Percentiles rank a stretch among this genome's conserved stretches.
Conservation (phyloP, 2,113 vertebrate species). For the Cephalopterus ornatus region DNA sequence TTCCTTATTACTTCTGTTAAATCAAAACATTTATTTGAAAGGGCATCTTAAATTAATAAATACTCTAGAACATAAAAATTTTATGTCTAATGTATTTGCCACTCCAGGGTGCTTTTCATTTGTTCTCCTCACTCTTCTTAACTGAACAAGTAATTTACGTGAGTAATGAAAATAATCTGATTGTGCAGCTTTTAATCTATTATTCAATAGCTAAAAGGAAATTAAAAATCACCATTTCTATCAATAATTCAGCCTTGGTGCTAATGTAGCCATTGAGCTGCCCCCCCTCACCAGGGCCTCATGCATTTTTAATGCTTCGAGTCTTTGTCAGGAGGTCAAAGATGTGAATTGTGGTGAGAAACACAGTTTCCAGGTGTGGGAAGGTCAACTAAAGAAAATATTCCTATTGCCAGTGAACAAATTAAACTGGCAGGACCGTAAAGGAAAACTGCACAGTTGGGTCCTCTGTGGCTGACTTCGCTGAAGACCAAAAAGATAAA, state of each 20-base stretch:
- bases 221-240: conserved; percentile 9
- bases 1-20: not conserved
- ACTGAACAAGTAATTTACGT: not conserved
- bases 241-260: conserved; percentile 47
- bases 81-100: not conserved
- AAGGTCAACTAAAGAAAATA: not conserved
- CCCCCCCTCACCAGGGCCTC: not conserved
- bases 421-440: not conserved
- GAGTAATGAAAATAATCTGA: conserved; percentile 32
- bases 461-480: not conserved
- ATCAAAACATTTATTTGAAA: not conserved
- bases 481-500: not conserved
- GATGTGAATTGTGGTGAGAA: not conserved
- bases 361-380: not conserved
- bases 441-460: not conserved
- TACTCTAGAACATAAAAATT: not conserved
- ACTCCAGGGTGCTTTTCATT: not conserved
- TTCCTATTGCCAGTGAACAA: not conserved
- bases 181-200: conserved; percentile 46
- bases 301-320: conserved; percentile 49
- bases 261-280: conserved; percentile 30
- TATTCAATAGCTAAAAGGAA: conserved; percentile 53
- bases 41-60: not conserved
- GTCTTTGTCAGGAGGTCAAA: conserved; percentile 22
- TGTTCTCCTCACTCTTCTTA: not conserved